Base-by-base conservation (phyloP, 2,113 vertebrate species). In the Brachirus orientalis region DNA sequence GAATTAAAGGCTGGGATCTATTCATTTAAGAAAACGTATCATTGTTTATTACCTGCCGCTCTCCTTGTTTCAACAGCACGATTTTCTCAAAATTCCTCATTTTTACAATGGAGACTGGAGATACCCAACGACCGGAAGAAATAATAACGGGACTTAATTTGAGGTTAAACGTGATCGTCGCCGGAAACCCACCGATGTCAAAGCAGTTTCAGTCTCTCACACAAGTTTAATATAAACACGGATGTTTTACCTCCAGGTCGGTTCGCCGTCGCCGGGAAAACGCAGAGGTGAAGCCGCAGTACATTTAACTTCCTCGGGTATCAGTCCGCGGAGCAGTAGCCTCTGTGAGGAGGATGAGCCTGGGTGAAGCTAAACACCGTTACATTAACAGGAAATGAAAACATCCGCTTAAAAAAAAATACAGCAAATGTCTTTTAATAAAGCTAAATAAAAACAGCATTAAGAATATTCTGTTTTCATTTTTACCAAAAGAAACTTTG, bases 11-110 rank as follows among this genome's bases (percentile, higher is more conserved):
- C 4, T 10, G n/a, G 1, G 18, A 4, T 3, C 0, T 0, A 33
- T 0, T 56, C 0, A 19, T 16, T 17, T 0, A 1, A 18, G 7
- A 37, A 45, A 17, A 20, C 7, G 20, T 1, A 8, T 19, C 1
- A 19, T 8, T 3, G 0, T 0, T 0, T 61, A 0, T 10, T 41
- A 48, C 8, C 2, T n/a, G 0, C 0, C 0, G 1, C 19, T 14
- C 2, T 2, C 2, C 0, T 22, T 10, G 1, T 1, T 0, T 2
- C 35, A 0, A 10, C 3, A 16, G 9, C 0, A 1, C 5, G 16
- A 50, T 10, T 1, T 48, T 22, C 0, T 12, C 7, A 40, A 61
- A 56, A 6, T 18, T 0, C 20, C 18, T 0, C 0, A 19, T 35
- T 54, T 70, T 40, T 10, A 16, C 40, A 28, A 41, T 8, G 17